phyloP scores from a whole-genome alignment of 2,113 vertebrate species.

The Caracal caracal region DNA sequence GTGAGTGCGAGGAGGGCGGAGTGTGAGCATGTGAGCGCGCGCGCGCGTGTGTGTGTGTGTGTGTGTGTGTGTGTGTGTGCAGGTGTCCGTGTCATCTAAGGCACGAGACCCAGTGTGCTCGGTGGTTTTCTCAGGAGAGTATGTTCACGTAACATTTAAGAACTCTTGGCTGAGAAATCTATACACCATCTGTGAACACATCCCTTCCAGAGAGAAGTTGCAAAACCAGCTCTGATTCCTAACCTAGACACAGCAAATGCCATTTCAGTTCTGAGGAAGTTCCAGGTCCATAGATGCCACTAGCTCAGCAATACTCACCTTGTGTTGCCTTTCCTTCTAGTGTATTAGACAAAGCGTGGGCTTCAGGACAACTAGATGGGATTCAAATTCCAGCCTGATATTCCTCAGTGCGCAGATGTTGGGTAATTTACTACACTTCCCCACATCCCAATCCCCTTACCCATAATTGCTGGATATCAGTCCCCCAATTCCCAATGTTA shows the following conservation, averaged over 20 bases:
- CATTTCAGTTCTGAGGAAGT: background rate
- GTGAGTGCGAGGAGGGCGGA: background rate
- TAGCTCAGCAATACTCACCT: background rate
- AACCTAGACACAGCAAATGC: background rate
- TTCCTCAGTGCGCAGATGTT: background rate
- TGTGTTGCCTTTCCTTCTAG: background rate
- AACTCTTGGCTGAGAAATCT: slow-evolving; percentile 53
- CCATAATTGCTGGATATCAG: background rate
- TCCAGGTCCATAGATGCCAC: background rate
- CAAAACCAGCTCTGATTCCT: slow-evolving; percentile 15
- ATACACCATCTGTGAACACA: background rate
- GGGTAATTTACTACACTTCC: background rate
- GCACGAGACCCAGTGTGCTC: background rate
- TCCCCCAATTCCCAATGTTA: background rate
- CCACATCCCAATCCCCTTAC: background rate
- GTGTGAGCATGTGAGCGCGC: slow-evolving; percentile 8
- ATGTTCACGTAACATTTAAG: slow-evolving; percentile 17
- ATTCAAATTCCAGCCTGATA: background rate
- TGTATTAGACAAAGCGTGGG: background rate
- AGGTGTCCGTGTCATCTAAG: background rate
- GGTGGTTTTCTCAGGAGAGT: background rate
- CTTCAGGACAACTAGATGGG: background rate
- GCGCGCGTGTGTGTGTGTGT: background rate
- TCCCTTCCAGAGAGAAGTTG: background rate
- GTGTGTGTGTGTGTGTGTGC: background rate